Percentiles rank a stretch among this genome's conserved stretches.
These are phyloP conservation scores for Samia ricini DNA, from an alignment of 1,140 invertebrate species.

Conservation along the genomic window DNA sequence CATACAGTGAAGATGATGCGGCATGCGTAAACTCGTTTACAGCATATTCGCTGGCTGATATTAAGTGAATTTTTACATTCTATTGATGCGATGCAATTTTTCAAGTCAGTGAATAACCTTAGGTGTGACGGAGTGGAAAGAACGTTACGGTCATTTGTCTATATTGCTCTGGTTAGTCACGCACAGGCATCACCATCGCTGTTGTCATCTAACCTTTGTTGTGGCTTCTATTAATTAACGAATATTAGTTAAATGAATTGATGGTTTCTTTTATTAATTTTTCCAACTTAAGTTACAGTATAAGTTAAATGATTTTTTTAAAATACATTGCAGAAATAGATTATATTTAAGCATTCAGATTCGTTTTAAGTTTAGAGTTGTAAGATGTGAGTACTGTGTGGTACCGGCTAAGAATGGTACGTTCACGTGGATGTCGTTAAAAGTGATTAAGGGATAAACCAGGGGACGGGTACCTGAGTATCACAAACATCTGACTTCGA, in stretches of 20 bases:
- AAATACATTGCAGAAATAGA: too few species aligned
- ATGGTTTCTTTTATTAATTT: neutral
- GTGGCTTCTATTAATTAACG: too few species aligned
- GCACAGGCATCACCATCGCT: neutral
- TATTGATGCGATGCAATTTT: neutral
- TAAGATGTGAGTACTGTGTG: too few species aligned
- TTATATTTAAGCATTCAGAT: too few species aligned
- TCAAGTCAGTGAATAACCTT: neutral
- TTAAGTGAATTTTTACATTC: neutral
- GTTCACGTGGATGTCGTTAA: too few species aligned
- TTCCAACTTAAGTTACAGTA: neutral
- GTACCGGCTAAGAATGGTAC: too few species aligned
- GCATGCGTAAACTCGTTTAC: neutral
- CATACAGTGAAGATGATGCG: neutral
- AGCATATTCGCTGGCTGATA: neutral
- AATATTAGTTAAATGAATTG: neutral
- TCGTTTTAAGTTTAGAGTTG: too few species aligned
- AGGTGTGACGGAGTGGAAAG: neutral
- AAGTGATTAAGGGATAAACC: too few species aligned
- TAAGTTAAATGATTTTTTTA: neutral
- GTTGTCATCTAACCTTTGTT: neutral
- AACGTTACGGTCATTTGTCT: neutral
- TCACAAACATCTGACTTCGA: too few species aligned
- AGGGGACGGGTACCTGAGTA: too few species aligned
- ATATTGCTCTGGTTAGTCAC: neutral